Conservation (phyloP, 92 coral and sea anemone genomes). For the Diadumene lineata region DNA sequence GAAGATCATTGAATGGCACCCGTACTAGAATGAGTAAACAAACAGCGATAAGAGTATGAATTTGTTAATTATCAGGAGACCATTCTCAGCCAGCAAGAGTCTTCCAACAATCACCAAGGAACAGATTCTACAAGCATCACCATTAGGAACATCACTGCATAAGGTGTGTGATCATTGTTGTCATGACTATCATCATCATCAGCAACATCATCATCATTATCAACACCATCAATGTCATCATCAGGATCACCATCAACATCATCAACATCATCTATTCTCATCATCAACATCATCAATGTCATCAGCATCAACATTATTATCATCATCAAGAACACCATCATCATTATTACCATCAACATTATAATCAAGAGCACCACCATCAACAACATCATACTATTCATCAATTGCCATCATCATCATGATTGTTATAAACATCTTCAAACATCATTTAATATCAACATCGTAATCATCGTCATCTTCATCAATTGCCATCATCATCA, state of each 20-base stretch:
- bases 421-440: neutral
- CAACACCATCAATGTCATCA: constrained; percentile 7
- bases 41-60: no score
- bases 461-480: neutral
- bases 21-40: no score
- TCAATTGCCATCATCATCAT: neutral
- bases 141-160: constrained; percentile 59
- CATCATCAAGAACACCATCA: neutral
- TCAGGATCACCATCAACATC: constrained; percentile 1
- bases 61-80: constrained; percentile 59
- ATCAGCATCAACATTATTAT: neutral
- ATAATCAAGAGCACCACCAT: neutral
- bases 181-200: neutral
- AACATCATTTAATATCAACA: neutral
- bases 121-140: constrained; percentile 56
- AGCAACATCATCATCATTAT: neutral
- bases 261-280: constrained; percentile 8
- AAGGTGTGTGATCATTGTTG: constrained; percentile 43
- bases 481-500: neutral
- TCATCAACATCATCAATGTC: neutral
- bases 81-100: constrained; percentile 84
- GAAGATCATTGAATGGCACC: no score
- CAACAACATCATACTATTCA: neutral
- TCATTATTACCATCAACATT: neutral
- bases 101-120: constrained; percentile 78